Base-by-base conservation (phyloP, 37 sponge, comb jelly and placozoan species). In the Axinella damicornis region DNA sequence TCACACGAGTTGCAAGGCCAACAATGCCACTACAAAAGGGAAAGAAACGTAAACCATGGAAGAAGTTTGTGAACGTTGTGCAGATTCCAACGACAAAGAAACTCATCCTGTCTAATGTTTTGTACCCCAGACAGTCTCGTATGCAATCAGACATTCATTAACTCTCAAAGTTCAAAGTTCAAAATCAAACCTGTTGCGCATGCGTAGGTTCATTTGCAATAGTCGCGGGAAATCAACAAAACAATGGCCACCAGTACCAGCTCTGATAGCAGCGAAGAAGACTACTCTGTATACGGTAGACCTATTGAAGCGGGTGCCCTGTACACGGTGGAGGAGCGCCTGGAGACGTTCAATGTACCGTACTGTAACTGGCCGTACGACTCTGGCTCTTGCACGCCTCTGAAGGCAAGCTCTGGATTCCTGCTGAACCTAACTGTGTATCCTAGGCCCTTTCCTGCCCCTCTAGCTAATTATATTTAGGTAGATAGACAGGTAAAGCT, bases 361-460 rank as follows among this genome's bases (percentile, higher is more conserved):
- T 76, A 88, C n/a, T 91, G 86, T 12, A 76, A 79, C 36, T 93
- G 94, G 94, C 90, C 94, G 1, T 93, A 83, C 52, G 87, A 85
- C n/a, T 25, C 27, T 17, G 90, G 90, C 0, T 52, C 82, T 20
- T 93, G 94, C 39, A 79, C 87, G 0, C 71, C 87, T 24, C 59
- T 82, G 24, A 86, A 89, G 82, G 93, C 88, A 75, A 41, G 57
- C 20, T 0, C 13, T 61, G 25, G 20, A 0, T n/a, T 17, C n/a
- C n/a, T n/a, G n/a, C n/a, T n/a, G n/a, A n/a, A n/a, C n/a, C n/a
- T n/a, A n/a, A n/a, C n/a, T n/a, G n/a, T n/a, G n/a, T n/a, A n/a
- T n/a, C n/a, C n/a, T n/a, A n/a, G n/a, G n/a, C n/a, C n/a, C n/a
- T n/a, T n/a, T n/a, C n/a, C n/a, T n/a, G n/a, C n/a, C n/a, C n/a